phyloP scores from a whole-genome alignment of 1,140 invertebrate genomes.

The Cotesia typhae region DNA sequence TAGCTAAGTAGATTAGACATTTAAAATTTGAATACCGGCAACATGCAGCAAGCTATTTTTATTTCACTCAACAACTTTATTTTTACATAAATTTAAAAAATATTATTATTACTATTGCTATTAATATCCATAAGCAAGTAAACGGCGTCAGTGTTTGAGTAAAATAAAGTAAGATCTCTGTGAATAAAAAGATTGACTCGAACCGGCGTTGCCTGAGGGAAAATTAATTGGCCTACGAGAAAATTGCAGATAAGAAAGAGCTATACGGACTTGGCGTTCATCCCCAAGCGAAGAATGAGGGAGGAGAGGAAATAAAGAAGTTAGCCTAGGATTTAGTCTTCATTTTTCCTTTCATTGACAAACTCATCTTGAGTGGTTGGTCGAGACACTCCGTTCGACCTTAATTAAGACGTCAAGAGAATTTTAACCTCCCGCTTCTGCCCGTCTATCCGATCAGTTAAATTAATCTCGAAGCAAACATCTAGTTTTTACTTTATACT shows the following conservation, averaged over 20 bases:
- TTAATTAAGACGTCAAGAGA: constrained; percentile 39
- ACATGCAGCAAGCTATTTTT: background rate
- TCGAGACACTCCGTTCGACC: constrained; percentile 26
- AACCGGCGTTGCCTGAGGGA: constrained; percentile 19
- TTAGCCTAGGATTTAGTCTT: constrained; percentile 4
- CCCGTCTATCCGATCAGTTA: constrained; percentile 34
- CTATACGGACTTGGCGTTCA: constrained; percentile 28
- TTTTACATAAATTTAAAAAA: too few relatives aligned
- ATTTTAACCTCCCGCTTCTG: constrained; percentile 33
- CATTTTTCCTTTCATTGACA: constrained; percentile 36
- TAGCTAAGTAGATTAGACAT: constrained; percentile 27
- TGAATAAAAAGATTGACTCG: constrained; percentile 8
- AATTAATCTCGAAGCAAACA: constrained; percentile 43
- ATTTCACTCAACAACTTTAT: background rate
- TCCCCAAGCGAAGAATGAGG: constrained; percentile 12
- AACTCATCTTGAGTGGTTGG: constrained; percentile 35
- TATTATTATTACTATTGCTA: too few relatives aligned
- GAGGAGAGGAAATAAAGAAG: background rate
- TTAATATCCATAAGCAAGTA: background rate
- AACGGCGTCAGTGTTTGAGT: background rate
- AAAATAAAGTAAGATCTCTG: background rate
- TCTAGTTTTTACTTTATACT: constrained; percentile 11
- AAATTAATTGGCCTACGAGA: constrained; percentile 46
- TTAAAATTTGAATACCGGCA: constrained; percentile 19
- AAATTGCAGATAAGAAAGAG: constrained; percentile 38